Evolutionary conservation across 2,888 invertebrate genomes (phyloP), one percentile per base, ranked within the genome.

Genomic region (Drosophila birchii): DNA sequence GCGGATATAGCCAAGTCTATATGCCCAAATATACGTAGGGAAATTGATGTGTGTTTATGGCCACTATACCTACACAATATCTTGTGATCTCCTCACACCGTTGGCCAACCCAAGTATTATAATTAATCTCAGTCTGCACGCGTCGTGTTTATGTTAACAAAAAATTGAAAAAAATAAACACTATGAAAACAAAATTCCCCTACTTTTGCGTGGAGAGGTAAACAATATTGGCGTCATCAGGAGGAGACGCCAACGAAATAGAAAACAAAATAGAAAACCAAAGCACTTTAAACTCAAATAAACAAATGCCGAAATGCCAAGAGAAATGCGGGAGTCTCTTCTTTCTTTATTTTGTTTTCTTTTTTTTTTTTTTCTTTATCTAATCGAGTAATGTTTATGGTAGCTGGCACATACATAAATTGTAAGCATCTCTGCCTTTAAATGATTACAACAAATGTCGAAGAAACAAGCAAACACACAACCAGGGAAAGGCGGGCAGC

Each of bases 151-250:
- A 70, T 80, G 69, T 75, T 77, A 64, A 55, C n/a, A 72, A 62
- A 47, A 69, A 61, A 59, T 32, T 4, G 45, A 12, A 51, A 49
- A 51, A 56, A 55, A 32, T 61, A 61, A 60, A 61, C 43, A 38
- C 34, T 26, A 26, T 63, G 64, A 49, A 64, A 66, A 66, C 68
- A 67, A 67, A 76, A 75, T 67, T 69, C 63, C 59, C 51, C 66
- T 44, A 70, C 55, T 56, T 68, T 64, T 44, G 75, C 26, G 45
- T 59, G 68, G 74, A 70, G 74, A 72, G 71, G 75, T 88, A 88
- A 86, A 88, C 89, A 86, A 79, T 44, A 76, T 80, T 79, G 85
- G 77, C 86, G 90, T 86, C 84, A 86, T 76, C 81, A 78, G 76
- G 60, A 71, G 51, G 16, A 71, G 78, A 74, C 76, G 75, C 75